phyloP scores from a whole-genome alignment of 2,113 vertebrate species.

The Lepus americanus region DNA sequence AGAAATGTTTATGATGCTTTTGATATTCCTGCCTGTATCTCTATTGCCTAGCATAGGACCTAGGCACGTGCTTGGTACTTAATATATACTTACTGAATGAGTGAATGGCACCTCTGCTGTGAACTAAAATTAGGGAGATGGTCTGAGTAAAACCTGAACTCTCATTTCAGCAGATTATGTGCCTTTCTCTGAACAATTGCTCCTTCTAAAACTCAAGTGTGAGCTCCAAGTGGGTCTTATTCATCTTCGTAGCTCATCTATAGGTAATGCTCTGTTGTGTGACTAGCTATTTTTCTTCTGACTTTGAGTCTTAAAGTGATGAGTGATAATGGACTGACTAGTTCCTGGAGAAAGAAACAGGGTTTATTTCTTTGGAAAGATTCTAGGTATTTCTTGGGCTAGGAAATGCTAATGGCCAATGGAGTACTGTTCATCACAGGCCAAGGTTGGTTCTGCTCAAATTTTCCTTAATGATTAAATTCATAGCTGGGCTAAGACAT shows the following conservation, averaged over 20 bases:
- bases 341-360: neutral
- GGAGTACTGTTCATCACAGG: neutral
- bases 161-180: neutral
- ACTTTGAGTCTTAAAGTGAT: neutral
- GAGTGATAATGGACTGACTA: neutral
- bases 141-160: neutral
- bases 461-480: slow-evolving; percentile 2
- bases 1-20: neutral
- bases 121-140: neutral
- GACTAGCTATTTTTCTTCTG: neutral
- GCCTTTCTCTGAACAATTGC: neutral
- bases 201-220: neutral
- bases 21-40: neutral
- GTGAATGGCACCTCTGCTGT: neutral
- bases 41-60: neutral
- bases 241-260: neutral
- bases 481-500: neutral
- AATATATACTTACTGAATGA: neutral
- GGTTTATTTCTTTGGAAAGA: slow-evolving; percentile 22
- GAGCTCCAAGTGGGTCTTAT: neutral
- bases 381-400: neutral
- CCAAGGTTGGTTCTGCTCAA: neutral
- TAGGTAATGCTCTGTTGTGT: neutral
- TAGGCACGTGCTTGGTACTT: neutral
- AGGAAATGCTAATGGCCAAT: neutral